phyloP scores from a whole-genome alignment of 2,797 vertebrate species.

The Natrix natrix region DNA sequence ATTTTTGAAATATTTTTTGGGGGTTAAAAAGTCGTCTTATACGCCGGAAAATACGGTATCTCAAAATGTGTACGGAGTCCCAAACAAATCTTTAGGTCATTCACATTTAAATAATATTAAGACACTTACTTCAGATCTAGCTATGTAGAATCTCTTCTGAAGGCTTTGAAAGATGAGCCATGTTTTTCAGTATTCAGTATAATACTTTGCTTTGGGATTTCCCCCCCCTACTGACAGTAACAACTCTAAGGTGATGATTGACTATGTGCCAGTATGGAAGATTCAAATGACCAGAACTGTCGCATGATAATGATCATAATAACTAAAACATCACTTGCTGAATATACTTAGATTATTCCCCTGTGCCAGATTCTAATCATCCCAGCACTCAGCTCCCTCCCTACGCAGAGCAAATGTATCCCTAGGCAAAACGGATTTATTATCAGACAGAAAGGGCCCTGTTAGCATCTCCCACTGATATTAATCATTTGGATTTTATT shows the following conservation, averaged over 20 bases:
- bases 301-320: background rate
- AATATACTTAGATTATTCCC: background rate
- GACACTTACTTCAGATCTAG: background rate
- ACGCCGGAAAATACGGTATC: too few species aligned
- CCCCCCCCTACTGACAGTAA: background rate
- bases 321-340: background rate
- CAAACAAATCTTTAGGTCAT: background rate
- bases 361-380: background rate
- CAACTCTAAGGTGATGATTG: background rate
- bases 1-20: too few species aligned
- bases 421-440: background rate
- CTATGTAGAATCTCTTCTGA: background rate
- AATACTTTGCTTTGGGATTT: background rate
- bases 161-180: background rate
- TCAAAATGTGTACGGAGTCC: background rate
- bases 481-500: background rate
- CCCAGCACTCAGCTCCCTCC: background rate
- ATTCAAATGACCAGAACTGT: background rate
- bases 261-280: background rate
- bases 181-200: background rate
- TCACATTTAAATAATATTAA: background rate
- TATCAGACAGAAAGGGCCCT: background rate
- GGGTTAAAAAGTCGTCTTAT: too few species aligned
- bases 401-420: background rate
- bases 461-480: slow-evolving; percentile 7